phyloP scores from a whole-genome alignment of 2,888 invertebrate species.

The Nomada fabriciana region DNA sequence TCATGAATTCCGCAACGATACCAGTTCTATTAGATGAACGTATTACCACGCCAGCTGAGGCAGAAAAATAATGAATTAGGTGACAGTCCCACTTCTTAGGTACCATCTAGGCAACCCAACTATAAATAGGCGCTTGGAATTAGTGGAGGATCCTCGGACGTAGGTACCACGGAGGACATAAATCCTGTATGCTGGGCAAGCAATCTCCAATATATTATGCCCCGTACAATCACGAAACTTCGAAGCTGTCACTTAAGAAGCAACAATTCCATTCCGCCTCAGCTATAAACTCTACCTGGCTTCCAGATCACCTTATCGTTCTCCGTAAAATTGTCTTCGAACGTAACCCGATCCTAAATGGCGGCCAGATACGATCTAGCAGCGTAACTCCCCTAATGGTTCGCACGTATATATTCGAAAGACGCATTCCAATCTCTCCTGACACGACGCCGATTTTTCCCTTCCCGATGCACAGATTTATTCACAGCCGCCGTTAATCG shows the following conservation, averaged over 20 bases:
- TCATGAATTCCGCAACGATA: too few relatives aligned
- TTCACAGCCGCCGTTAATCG: slow-evolving; percentile 33
- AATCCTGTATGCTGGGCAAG: not conserved
- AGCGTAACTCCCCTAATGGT: slow-evolving; percentile 10
- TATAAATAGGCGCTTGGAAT: too few relatives aligned
- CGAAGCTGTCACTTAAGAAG: not conserved
- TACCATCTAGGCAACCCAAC: too few relatives aligned
- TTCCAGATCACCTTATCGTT: not conserved
- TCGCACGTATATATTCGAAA: slow-evolving; percentile 16
- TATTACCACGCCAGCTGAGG: too few relatives aligned
- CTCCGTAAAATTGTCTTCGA: slow-evolving; percentile 8
- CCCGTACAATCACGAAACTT: not conserved
- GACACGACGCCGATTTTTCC: slow-evolving; percentile 22
- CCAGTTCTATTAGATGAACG: too few relatives aligned
- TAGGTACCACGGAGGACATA: too few relatives aligned
- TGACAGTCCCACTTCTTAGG: too few relatives aligned
- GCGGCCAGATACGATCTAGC: slow-evolving; percentile 9
- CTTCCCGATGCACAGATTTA: slow-evolving; percentile 25
- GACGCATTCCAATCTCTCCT: slow-evolving; percentile 33
- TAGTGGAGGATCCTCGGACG: too few relatives aligned
- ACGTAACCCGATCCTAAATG: slow-evolving; percentile 35
- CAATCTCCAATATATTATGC: not conserved
- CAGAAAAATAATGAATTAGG: too few relatives aligned
- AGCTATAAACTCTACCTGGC: not conserved
- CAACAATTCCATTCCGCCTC: slow-evolving; percentile 9